Evolutionary conservation across 2,888 invertebrate genomes (phyloP), one percentile per base, ranked within the genome.

Genomic region (Isotomurus palustris): DNA sequence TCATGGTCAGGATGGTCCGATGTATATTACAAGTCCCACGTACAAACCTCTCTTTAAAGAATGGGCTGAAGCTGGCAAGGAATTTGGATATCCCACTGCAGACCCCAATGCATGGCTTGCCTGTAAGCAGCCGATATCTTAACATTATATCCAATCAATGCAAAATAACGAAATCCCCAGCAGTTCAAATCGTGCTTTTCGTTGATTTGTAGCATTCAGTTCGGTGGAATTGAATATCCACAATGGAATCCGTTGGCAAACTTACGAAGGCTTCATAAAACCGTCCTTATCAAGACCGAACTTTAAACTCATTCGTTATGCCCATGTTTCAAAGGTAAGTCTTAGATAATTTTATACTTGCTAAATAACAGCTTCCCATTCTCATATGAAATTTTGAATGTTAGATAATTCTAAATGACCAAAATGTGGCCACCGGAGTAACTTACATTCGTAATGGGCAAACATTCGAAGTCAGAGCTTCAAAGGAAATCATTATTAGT

Each of bases 1-100:
- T 24, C 60, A 60, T 40, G 60, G 58, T 10, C 19, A 21, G 14
- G 64, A 58, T 17, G 64, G 64, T 27, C 64, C 64, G 2, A 50
- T 56, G 50, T 17, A 53, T 27, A 48, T 64, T n/a, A n/a, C n/a
- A 41, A 53, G 45, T 10, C 32, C 51, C 10, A 38, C 27, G 1
- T 58, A 40, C 38, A 36, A 53, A 17, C 58, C 53, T 19, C 17
- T 19, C 1, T 32, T 56, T 8, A 6, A 44, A 22, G 51, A 60
- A 12, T 64, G 60, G 60, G 25, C 60, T 8, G 43, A 56, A 22
- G 64, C 60, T 8, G 64, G 56, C 5, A 51, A 49, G 12, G 64
- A 63, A 40, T 32, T 63, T 4, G 63, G 63, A 12, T 47, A 45
- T 17, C 52, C 50, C 1, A 38, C 51, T 6, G 2, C 36, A 12